Evolutionary conservation across 2,113 vertebrate species (phyloP).

Genomic region (Takifugu bimaculatus): DNA sequence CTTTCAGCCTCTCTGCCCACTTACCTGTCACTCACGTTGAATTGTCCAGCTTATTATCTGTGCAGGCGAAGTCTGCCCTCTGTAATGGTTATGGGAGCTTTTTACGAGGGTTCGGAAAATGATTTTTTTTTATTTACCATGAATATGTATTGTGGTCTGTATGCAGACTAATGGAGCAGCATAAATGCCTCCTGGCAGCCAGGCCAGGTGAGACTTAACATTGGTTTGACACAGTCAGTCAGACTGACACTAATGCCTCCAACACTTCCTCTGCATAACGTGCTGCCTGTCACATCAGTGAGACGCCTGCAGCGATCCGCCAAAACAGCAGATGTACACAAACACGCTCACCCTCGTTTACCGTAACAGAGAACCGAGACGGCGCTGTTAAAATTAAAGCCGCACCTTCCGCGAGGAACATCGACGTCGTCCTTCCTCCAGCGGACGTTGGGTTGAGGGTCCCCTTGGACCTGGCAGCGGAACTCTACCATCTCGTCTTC

Average conservation of each 20-base stretch:
- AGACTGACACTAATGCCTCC: conserved; percentile 19
- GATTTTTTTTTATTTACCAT: conserved; percentile 3
- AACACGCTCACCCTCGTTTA: not conserved
- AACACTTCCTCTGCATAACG: conserved; percentile 20
- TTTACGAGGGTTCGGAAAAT: not conserved
- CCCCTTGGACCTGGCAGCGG: conserved; percentile 94
- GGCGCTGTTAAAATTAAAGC: no score
- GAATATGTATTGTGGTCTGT: conserved; percentile 28
- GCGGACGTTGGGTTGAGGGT: conserved; percentile 90
- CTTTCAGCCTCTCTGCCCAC: conserved; percentile 15
- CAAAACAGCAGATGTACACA: conserved; percentile 6
- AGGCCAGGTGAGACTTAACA: conserved; percentile 35
- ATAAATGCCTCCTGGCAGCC: conserved; percentile 24
- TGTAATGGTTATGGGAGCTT: conserved; percentile 8
- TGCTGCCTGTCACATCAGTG: conserved; percentile 36
- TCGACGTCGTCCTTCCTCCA: conserved; percentile 96
- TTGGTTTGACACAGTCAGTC: conserved; percentile 40
- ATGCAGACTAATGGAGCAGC: conserved; percentile 18
- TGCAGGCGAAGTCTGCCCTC: not conserved
- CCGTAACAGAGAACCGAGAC: no score
- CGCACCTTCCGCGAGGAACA: conserved; percentile 88
- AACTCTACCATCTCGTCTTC: conserved; percentile 95
- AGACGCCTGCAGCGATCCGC: not conserved
- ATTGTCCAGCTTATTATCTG: conserved; percentile 31
- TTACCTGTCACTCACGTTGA: conserved; percentile 48